Base-by-base conservation (phyloP, 1,140 invertebrate genomes). In the Bombus fervidus region DNA sequence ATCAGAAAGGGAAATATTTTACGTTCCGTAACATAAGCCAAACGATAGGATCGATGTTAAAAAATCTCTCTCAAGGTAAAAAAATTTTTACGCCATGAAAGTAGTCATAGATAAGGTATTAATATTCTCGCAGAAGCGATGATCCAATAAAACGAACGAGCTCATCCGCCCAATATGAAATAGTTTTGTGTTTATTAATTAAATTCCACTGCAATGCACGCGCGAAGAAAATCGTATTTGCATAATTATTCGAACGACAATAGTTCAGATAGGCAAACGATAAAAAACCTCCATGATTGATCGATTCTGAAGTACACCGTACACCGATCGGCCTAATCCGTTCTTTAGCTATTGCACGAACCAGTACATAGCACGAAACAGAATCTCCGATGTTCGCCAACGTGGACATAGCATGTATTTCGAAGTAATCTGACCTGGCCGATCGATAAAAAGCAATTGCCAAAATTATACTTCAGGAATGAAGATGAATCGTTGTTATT, bases 391-490 rank as follows among this genome's bases (percentile, higher is more conserved):
- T 22, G 41, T 71, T 39, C 31, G 39, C 1, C 41, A 47, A 37
- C 64, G 25, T 37, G 59, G 62, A 37, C 41, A 18, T 28, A 10
- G 0, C 22, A 31, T 22, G 39, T 76, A 78, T 69, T 69, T 81
- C 74, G 78, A 84, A 85, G 82, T 81, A 53, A 59, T 53, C 41
- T 66, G 31, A n/a, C 10, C 57, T 22, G 41, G 37, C 31, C 90
- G 88, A 92, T 92, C 89, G 86, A 91, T 92, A 80, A 53, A 57
- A 73, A 57, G 69, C 82, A 87, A 91, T 92, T 87, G 81, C 62
- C 78, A 77, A 89, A 92, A 91, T 92, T 92, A 91, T 84, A 85
- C 39, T 62, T 69, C 74, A 68, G 31, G 80, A 86, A 86, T 86
- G 76, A 83, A 83, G 87, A 92, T 84, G 86, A 89, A 87, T 90